Percentiles rank a stretch among this genome's conserved stretches.
Conservation (phyloP, 2,888 invertebrate genomes). For the Eristalis tenax region DNA sequence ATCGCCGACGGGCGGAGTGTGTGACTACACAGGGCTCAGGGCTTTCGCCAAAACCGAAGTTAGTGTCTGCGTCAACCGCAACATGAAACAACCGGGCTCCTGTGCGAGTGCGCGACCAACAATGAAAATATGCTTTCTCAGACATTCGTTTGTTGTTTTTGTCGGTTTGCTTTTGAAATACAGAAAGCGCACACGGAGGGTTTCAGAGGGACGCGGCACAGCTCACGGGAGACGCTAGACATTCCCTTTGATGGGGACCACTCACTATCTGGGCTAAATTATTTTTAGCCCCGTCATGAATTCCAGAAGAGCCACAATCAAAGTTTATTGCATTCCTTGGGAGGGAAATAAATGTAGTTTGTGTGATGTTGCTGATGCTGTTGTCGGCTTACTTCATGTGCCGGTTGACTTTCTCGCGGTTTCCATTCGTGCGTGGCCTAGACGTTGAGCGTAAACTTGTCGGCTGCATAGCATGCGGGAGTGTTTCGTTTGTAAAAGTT, state of each 20-base stretch:
- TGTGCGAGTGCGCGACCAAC: neutral
- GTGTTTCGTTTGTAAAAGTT: slow-evolving; percentile 32
- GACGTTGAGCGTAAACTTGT: neutral
- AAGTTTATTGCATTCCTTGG: slow-evolving; percentile 67
- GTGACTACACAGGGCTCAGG: slow-evolving; percentile 14
- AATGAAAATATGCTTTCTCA: slow-evolving; percentile 25
- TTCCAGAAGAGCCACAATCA: slow-evolving; percentile 52
- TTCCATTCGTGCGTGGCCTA: slow-evolving; percentile 19
- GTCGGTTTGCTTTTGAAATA: neutral
- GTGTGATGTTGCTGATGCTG: neutral
- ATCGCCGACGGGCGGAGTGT: slow-evolving; percentile 29
- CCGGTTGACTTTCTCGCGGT: slow-evolving; percentile 43
- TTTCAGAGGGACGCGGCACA: neutral
- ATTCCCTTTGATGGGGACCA: slow-evolving; percentile 29
- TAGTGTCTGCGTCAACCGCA: slow-evolving; percentile 5
- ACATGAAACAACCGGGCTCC: neutral
- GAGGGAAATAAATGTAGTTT: slow-evolving; percentile 36
- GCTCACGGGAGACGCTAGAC: slow-evolving; percentile 1
- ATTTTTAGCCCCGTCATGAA: slow-evolving; percentile 62
- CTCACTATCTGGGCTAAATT: slow-evolving; percentile 46
- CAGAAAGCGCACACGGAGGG: neutral
- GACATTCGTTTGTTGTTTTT: neutral
- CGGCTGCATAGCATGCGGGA: neutral
- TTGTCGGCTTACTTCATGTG: slow-evolving; percentile 12
- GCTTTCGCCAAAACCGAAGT: neutral